These are phyloP conservation scores for Orchesella cincta DNA, from an alignment of 1,140 invertebrate genomes.

Conservation along the genomic window DNA sequence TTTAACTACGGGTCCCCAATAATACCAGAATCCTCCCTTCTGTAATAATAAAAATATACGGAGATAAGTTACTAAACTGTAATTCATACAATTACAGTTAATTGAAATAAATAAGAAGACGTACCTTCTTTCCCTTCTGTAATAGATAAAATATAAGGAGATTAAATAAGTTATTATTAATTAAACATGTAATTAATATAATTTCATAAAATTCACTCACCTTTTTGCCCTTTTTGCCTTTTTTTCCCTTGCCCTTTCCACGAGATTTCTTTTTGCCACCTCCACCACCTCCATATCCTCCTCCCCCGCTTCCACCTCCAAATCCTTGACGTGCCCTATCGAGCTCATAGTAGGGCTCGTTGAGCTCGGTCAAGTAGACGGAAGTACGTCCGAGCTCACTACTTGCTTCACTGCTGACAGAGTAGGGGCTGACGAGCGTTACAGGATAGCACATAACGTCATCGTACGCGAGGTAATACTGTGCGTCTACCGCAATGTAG, in stretches of 20 bases:
- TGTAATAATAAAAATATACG: too few relatives aligned
- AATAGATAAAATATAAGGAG: background rate
- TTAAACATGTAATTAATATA: background rate
- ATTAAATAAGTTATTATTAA: background rate
- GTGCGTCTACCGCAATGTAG: conserved; percentile 37
- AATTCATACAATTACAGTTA: background rate
- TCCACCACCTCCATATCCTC: background rate
- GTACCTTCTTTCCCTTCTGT: too few relatives aligned
- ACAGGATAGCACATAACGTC: conserved; percentile 10
- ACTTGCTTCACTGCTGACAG: background rate
- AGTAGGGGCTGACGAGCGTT: background rate
- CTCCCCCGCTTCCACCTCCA: background rate
- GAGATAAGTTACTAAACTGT: too few relatives aligned
- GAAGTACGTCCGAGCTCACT: background rate
- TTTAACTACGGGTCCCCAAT: conserved; percentile 42
- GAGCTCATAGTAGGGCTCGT: background rate
- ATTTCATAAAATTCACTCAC: background rate
- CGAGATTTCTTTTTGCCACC: background rate
- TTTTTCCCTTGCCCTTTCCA: conserved; percentile 19
- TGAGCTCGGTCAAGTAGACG: conserved; percentile 16
- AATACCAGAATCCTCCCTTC: conserved; percentile 50
- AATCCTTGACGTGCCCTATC: background rate
- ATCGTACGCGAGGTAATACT: conserved; percentile 32
- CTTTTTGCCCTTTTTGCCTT: background rate
- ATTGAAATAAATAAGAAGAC: too few relatives aligned